phyloP scores from a whole-genome alignment of 2,888 invertebrate species.

The Drosophila subquinaria region DNA sequence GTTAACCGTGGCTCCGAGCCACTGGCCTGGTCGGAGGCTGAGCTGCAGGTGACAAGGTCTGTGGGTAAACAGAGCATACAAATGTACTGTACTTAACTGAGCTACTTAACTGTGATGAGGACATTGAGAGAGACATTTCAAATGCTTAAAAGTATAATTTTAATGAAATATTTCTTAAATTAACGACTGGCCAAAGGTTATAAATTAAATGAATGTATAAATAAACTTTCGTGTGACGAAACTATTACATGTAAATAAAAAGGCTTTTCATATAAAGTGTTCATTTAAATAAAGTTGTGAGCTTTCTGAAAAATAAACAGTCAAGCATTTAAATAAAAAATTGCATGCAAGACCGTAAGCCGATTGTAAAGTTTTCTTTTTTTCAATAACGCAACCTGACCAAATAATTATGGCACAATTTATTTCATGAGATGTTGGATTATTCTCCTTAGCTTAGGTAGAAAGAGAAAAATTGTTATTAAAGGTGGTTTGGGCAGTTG shows the following conservation, averaged over 20 bases:
- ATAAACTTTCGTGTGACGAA: not conserved
- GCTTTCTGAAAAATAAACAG: not conserved
- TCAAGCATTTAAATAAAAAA: not conserved
- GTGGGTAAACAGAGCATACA: conserved; percentile 43
- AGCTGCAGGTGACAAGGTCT: conserved; percentile 74
- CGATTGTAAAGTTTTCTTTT: not conserved
- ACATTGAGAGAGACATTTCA: conserved; percentile 23
- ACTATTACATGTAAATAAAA: not conserved
- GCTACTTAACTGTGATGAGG: conserved; percentile 30
- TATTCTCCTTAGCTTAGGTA: too few relatives aligned
- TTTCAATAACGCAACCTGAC: not conserved
- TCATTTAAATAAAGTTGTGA: not conserved
- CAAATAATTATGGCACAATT: not conserved
- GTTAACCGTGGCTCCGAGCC: conserved; percentile 48
- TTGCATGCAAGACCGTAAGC: not conserved
- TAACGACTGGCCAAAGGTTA: not conserved
- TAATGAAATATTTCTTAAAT: not conserved
- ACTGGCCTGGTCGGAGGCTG: conserved; percentile 23
- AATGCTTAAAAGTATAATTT: conserved; percentile 4
- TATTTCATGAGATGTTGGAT: too few relatives aligned
- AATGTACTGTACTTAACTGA: conserved; percentile 32
- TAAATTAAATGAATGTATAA: not conserved
- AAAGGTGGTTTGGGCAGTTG: not conserved
- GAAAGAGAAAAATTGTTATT: not conserved
- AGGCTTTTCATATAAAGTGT: not conserved